Evolutionary conservation across 2,797 vertebrate genomes (phyloP).

Genomic region (Muscicapa striata): DNA sequence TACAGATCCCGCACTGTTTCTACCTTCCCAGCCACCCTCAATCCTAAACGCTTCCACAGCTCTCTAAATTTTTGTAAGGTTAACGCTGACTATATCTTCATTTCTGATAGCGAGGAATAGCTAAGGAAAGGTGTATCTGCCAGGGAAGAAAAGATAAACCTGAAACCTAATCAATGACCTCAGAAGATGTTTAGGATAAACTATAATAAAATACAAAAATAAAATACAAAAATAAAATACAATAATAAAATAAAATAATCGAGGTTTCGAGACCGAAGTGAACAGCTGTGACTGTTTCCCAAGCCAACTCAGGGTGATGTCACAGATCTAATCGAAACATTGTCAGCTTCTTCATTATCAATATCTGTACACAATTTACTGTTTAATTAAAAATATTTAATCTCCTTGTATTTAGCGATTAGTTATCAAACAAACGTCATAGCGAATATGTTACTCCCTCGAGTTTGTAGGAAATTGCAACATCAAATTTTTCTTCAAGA

Average conservation of each 20-base stretch:
- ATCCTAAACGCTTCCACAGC: not conserved
- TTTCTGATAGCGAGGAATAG: not conserved
- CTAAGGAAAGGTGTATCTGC: not conserved
- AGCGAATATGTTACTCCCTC: not conserved
- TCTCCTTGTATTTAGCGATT: not conserved
- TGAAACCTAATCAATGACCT: not conserved
- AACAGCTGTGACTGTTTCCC: not conserved
- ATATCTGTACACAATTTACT: not conserved
- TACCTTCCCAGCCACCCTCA: not conserved
- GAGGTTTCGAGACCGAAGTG: not conserved
- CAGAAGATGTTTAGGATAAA: not conserved
- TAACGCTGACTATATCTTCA: not conserved
- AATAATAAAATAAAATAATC: not conserved
- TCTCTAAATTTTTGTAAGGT: not conserved
- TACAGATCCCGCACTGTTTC: not conserved
- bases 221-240: not conserved
- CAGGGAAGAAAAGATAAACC: not conserved
- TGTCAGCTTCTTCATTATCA: constrained; percentile 16
- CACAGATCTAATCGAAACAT: constrained; percentile 18
- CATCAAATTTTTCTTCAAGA: not conserved
- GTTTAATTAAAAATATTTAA: constrained; percentile 33
- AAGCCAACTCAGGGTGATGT: not conserved
- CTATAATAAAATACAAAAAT: not conserved
- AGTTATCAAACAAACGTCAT: not conserved
- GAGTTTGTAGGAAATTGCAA: not conserved